Evolutionary conservation across 1,140 invertebrate genomes (phyloP), one percentile per base, ranked within the genome.

Genomic region (Zaprionus taronus): DNA sequence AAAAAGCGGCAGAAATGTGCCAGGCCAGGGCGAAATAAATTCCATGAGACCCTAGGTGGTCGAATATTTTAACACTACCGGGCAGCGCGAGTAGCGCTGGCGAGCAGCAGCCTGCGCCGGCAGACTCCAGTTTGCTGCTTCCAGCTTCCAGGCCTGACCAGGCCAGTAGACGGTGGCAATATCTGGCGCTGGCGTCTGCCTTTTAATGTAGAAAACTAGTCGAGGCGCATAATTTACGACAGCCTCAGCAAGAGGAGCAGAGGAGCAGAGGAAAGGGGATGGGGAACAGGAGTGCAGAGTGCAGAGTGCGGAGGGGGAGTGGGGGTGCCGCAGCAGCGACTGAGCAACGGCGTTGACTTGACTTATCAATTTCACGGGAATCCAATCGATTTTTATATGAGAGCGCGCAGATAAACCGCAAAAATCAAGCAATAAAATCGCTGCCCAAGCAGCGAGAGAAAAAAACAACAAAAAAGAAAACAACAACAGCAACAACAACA

Each of bases 291-390:
- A 24, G 55, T 24, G 44, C 9, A 41, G 36, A 20, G 26, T 22
- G 47, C 20, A 41, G 36, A 20, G 26, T 22, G 47, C 20, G 28
- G 12, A 60, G 24, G 12, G 64, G 17, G 31, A 5, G 56, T 47
- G 34, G 31, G 44, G 20, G 60, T 20, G 38, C 41, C 53, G 51
- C 14, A 4, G 51, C 22, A 26, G 15, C 24, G 36, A 20, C 22
- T 41, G 67, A 49, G 64, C 67, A 53, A 20, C 72, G 79, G 84
- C 85, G 85, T 89, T 90, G 81, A 90, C 85, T 90, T 91, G 80
- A 91, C 89, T 91, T 91, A 91, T 91, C 89, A 91, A 91, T 91
- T 91, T 91, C 89, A 85, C 89, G 90, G 80, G 89, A 91, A 91
- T 91, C 84, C 89, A 91, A 91, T 91, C 90, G 89, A 91, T 91